Evolutionary conservation across 2,888 invertebrate genomes (phyloP).

Genomic region (Opisthograptis luteolata): DNA sequence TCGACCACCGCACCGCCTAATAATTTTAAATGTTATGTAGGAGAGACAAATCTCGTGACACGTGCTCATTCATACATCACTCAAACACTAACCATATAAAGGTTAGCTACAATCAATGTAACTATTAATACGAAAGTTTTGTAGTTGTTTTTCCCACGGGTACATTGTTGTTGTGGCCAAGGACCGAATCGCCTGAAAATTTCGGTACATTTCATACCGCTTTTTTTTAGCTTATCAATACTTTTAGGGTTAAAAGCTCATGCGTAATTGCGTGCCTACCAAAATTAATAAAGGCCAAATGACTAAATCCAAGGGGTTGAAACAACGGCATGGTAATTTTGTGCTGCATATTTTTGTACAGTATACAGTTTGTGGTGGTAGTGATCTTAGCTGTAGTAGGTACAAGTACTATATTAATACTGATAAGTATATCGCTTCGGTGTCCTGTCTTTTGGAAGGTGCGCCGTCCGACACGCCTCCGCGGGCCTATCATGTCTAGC

Average conservation of each 20-base stretch:
- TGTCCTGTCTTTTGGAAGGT: background rate
- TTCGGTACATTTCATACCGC: too few relatives aligned
- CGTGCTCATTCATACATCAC: conserved; percentile 29
- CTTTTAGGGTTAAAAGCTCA: too few relatives aligned
- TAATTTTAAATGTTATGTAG: too few relatives aligned
- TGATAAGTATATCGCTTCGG: background rate
- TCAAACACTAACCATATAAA: conserved; percentile 22
- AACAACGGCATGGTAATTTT: too few relatives aligned
- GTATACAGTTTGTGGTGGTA: too few relatives aligned
- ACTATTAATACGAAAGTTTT: conserved; percentile 31
- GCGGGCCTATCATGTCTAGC: conserved; percentile 60
- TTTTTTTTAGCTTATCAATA: too few relatives aligned
- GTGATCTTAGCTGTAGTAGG: background rate
- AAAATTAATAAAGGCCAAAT: too few relatives aligned
- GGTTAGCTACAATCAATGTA: conserved; percentile 32
- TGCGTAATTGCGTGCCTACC: too few relatives aligned
- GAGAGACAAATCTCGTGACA: conserved; percentile 11
- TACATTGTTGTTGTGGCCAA: background rate
- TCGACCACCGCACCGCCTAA: too few relatives aligned
- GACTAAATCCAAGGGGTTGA: too few relatives aligned
- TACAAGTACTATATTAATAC: too few relatives aligned
- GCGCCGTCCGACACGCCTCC: conserved; percentile 59
- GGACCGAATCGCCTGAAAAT: conserved; percentile 5
- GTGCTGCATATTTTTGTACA: too few relatives aligned
- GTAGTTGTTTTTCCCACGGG: conserved; percentile 33